Base-by-base conservation (phyloP, 2,797 vertebrate species). In the Danio albolineatus region DNA sequence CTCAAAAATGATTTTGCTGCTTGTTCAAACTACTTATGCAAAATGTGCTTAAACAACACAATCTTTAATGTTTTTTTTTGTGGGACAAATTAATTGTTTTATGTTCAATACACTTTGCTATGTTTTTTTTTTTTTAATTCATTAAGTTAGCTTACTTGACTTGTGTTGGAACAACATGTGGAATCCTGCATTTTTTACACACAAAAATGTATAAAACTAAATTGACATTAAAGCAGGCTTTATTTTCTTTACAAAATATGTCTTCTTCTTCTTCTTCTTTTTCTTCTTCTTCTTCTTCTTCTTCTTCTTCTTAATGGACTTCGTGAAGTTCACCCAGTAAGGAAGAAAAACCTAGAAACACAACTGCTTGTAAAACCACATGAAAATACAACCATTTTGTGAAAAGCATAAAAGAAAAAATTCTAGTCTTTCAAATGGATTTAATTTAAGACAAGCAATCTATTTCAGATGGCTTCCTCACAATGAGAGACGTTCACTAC, bases 391-490 rank as follows among this genome's bases (percentile, higher is more conserved):
- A 28, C 14, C 16, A 5, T 48, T 61, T 38, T 43, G 5, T 53
- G 5, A 41, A 51, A 65, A 28, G 17, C 17, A 54, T 53, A 54
- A 28, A 76, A 44, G 59, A 51, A 51, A 5, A 21, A 10, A 7
- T 46, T 73, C 54, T 60, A 17, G 57, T 43, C 28, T 64, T 65
- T 21, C 36, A 77, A 57, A 69, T 56, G 9, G 13, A 6, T 78
- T 60, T 70, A 19, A 53, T 39, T 64, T 43, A 19, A 67, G 53
- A 67, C 4, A 2, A 36, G 13, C 43, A 39, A 77, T 77, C 21
- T 67, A 67, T 67, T 67, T 64, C 17, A 44, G 14, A n/a, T 57
- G 41, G 14, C 53, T 67, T 74, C 44, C n/a, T 66, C 17, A 54
- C 21, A 56, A 28, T 66, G 51, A 46, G 19, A 36, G 9, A 8